Percentiles rank a stretch among this genome's conserved stretches.
Evolutionary conservation across 2,888 invertebrate species (phyloP).

Genomic region (Crocallis elinguaria): DNA sequence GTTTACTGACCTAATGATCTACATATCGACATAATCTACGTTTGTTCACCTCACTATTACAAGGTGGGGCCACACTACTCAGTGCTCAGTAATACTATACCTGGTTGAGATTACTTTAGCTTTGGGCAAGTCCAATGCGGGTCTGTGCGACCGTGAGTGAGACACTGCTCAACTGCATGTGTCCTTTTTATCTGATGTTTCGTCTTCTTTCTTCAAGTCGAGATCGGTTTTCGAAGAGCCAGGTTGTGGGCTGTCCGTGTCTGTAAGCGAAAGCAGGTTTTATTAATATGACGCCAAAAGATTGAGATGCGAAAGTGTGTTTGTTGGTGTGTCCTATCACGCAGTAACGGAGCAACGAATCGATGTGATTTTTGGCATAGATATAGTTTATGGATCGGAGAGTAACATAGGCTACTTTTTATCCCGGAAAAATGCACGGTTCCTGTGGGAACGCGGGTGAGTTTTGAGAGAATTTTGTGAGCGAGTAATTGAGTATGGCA

Average conservation of each 20-base stretch:
- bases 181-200: slow-evolving; percentile 56
- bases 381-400: too few species aligned
- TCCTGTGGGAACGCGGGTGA: too few species aligned
- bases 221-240: slow-evolving; percentile 63
- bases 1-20: not conserved
- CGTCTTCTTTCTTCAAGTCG: slow-evolving; percentile 53
- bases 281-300: not conserved
- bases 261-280: slow-evolving; percentile 49
- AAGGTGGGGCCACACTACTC: slow-evolving; percentile 63
- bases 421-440: too few species aligned
- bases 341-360: too few species aligned
- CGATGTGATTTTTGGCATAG: too few species aligned
- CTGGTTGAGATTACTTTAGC: slow-evolving; percentile 79
- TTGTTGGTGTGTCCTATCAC: too few species aligned
- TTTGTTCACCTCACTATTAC: slow-evolving; percentile 55
- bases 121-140: slow-evolving; percentile 73
- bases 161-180: slow-evolving; percentile 74
- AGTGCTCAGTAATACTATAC: slow-evolving; percentile 74
- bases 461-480: too few species aligned
- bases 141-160: slow-evolving; percentile 55
- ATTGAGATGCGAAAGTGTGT: too few species aligned
- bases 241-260: slow-evolving; percentile 61
- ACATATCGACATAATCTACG: slow-evolving; percentile 45
- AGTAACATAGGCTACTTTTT: too few species aligned
- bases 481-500: too few species aligned